These are phyloP conservation scores for Dicranocentrus wangi DNA, from an alignment of 2,888 invertebrate species.

Conservation along the genomic window DNA sequence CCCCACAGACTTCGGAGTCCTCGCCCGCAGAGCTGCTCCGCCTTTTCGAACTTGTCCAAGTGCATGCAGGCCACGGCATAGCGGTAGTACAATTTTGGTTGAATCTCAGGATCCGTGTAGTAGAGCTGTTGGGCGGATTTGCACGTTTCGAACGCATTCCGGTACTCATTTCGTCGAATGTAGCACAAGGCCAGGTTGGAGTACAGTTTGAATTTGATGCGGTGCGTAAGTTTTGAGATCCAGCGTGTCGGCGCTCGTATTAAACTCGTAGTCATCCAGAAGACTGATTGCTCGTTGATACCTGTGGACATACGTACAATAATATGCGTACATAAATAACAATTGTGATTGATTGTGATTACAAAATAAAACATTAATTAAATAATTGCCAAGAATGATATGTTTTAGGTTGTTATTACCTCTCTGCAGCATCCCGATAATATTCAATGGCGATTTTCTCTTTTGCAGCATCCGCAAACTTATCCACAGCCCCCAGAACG, in stretches of 20 bases:
- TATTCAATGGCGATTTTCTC: background rate
- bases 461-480: slow-evolving; percentile 18
- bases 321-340: no score
- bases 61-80: background rate
- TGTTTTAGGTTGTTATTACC: no score
- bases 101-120: background rate
- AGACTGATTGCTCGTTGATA: slow-evolving; percentile 36
- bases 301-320: no score
- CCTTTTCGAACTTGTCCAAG: slow-evolving; percentile 1
- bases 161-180: slow-evolving; percentile 3
- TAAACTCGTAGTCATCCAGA: background rate
- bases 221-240: slow-evolving; percentile 14
- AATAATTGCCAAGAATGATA: no score
- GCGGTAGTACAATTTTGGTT: slow-evolving; percentile 29
- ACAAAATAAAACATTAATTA: no score
- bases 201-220: slow-evolving; percentile 23
- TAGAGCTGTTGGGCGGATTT: background rate
- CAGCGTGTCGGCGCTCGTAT: no score
- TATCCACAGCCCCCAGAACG: slow-evolving; percentile 4
- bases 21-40: background rate
- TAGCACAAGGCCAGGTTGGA: slow-evolving; percentile 32
- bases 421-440: slow-evolving; percentile 25
- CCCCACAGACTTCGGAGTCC: slow-evolving; percentile 16
- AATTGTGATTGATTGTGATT: no score
- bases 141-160: slow-evolving; percentile 20